Base-by-base conservation (phyloP, 2,113 vertebrate genomes). In the Trichechus manatus region DNA sequence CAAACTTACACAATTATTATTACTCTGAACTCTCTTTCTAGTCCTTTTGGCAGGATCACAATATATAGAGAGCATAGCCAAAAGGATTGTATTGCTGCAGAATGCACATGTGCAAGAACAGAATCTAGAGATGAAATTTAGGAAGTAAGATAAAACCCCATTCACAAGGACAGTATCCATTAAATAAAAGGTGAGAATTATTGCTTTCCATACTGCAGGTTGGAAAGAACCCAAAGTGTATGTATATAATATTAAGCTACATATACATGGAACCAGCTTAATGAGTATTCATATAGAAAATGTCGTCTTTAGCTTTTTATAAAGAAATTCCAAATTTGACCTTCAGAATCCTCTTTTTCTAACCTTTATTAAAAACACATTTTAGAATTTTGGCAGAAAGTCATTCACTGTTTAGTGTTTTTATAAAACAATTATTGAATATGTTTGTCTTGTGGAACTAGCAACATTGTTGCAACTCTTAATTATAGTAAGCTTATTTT, bases 1-100 rank as follows among this genome's bases (percentile, higher is more conserved):
- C 87, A 96, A 90, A 93, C n/a, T 81, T 84, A n/a, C 25, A 31
- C 63, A 63, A 94, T 93, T 92, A 47, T 87, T 97, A n/a, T 91
- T 96, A 20, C 39, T 93, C 22, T 80, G 56, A 70, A 36, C 39
- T 87, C 27, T 53, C 47, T 87, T 39, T 78, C 86, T 75, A 84
- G 68, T 84, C 36, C 95, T 94, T 81, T 50, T 88, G 86, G 59
- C 68, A 92, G 42, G 23, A 83, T 80, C 42, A 77, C 44, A 23
- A 27, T 82, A 68, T 74, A 77, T 50, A 84, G 4, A 80, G 64
- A 95, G 56, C 83, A 78, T 86, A 91, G 17, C 80, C 23, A 50
- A 80, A 61, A 86, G 42, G 70, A 85, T 70, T 95, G 20, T 64
- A 22, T 94, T 94, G 64, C 66, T 88, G 70, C 84, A 81, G 89